Evolutionary conservation across 2,888 invertebrate species (phyloP).

Genomic region (Ectemnius lituratus): DNA sequence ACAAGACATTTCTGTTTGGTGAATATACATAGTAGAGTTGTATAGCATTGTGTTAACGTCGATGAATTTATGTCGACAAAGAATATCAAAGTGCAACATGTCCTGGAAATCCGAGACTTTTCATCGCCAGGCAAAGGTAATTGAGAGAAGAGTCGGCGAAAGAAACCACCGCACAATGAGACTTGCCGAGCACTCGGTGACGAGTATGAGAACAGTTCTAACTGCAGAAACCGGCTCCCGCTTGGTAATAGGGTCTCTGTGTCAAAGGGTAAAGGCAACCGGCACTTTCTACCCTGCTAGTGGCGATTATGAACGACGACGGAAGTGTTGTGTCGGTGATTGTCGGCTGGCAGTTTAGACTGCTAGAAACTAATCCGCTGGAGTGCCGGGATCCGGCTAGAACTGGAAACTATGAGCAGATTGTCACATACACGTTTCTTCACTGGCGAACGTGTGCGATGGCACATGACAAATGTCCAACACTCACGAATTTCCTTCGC

Average conservation of each 20-base stretch:
- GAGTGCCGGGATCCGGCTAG: not conserved
- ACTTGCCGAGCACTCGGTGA: too few relatives aligned
- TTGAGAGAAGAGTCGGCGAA: too few relatives aligned
- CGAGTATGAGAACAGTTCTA: not conserved
- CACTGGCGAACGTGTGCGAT: slow-evolving; percentile 70
- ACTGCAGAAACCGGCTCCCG: slow-evolving; percentile 25
- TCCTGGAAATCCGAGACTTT: too few relatives aligned
- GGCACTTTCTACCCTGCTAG: slow-evolving; percentile 44
- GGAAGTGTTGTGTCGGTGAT: slow-evolving; percentile 8
- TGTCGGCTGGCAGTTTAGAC: not conserved
- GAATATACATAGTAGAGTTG: too few relatives aligned
- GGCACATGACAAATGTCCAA: slow-evolving; percentile 75
- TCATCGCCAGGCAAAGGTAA: too few relatives aligned
- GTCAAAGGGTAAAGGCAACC: slow-evolving; percentile 50
- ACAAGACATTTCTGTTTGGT: not conserved
- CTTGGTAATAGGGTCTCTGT: slow-evolving; percentile 36
- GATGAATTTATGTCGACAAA: too few relatives aligned
- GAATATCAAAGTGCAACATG: too few relatives aligned
- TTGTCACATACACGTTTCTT: slow-evolving; percentile 67
- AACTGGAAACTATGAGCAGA: slow-evolving; percentile 58
- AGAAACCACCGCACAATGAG: too few relatives aligned
- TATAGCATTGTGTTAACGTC: too few relatives aligned
- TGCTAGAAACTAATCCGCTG: not conserved
- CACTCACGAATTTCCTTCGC: slow-evolving; percentile 72
- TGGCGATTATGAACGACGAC: slow-evolving; percentile 44